These are phyloP conservation scores for Indicator maculatus DNA, from an alignment of 2,113 vertebrate species.

Conservation along the genomic window DNA sequence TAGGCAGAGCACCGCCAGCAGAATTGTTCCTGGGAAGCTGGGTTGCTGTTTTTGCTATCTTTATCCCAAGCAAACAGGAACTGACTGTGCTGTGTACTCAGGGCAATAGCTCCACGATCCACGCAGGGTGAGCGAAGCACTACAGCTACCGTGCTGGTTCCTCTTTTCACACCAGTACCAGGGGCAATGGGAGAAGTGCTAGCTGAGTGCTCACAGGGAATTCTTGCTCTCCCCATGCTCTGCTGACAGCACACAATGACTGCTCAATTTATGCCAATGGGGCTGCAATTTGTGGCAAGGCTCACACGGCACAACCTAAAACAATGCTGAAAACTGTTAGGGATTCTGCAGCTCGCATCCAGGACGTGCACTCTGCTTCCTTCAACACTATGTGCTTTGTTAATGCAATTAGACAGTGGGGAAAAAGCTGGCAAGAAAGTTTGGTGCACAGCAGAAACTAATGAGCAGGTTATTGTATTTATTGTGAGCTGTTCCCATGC, in stretches of 20 bases:
- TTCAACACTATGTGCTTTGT: neutral
- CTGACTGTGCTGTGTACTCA: neutral
- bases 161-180: neutral
- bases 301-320: neutral
- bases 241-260: neutral
- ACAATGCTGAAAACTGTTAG: neutral
- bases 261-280: neutral
- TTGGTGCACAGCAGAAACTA: neutral
- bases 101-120: neutral
- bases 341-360: neutral
- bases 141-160: neutral
- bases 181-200: neutral
- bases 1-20: constrained; percentile 54
- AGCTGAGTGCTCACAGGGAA: neutral
- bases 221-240: neutral
- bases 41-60: constrained; percentile 61
- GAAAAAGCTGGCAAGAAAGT: neutral
- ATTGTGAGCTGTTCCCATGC: neutral
- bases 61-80: constrained; percentile 49
- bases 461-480: neutral
- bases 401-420: neutral
- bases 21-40: constrained; percentile 40
- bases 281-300: neutral
- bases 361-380: neutral
- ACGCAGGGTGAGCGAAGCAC: neutral